Percentiles rank a stretch among this genome's conserved stretches.
Conservation (phyloP, 2,797 vertebrate species). For the Muraenolepis orangiensis region DNA sequence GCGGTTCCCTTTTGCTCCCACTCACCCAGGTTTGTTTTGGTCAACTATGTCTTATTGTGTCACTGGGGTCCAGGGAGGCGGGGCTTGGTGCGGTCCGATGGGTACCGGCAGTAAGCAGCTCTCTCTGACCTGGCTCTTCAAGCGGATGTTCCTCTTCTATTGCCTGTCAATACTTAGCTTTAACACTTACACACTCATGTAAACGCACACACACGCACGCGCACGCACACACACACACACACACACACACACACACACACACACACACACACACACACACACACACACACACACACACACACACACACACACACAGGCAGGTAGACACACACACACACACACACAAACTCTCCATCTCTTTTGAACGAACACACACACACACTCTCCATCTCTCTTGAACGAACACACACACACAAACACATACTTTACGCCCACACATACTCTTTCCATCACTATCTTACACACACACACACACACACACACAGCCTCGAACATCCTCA, state of each 20-base stretch:
- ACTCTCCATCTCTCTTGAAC: too few relatives aligned
- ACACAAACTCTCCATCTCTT: not conserved
- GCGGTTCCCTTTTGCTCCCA: too few relatives aligned
- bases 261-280: too few relatives aligned
- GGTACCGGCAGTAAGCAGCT: not conserved
- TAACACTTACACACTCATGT: conserved; percentile 13
- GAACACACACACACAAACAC: not conserved
- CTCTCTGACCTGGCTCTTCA: not conserved
- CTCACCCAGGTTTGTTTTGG: too few relatives aligned
- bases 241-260: not conserved
- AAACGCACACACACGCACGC: conserved; percentile 20
- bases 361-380: not conserved
- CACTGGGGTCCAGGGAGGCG: too few relatives aligned
- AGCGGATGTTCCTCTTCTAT: conserved; percentile 5
- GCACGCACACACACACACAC: conserved; percentile 26
- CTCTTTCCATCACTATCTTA: not conserved
- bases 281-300: too few relatives aligned
- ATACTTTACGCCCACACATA: not conserved
- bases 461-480: not conserved
- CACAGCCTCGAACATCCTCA: not conserved
- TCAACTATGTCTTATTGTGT: too few relatives aligned
- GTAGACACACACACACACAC: not conserved
- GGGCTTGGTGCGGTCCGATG: conserved; percentile 7
- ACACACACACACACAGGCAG: not conserved
- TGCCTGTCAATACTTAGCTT: conserved; percentile 13